These are phyloP conservation scores for Paramormyrops hopkinsi DNA, from an alignment of 2,797 vertebrate species.

Conservation along the genomic window DNA sequence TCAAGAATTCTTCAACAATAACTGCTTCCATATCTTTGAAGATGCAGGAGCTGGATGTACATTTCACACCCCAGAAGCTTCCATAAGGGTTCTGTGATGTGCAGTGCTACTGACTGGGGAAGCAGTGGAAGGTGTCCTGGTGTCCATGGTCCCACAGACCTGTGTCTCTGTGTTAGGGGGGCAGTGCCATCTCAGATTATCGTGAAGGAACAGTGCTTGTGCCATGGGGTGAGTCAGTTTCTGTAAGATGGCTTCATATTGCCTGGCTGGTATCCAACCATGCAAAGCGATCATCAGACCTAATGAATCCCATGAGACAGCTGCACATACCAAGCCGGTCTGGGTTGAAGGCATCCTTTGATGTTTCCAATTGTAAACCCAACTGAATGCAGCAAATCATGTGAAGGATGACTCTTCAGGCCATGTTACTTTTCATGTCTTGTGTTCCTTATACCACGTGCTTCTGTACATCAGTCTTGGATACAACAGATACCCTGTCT, in stretches of 20 bases:
- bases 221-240: neutral
- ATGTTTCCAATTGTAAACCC: too few species aligned
- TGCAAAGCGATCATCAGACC: neutral
- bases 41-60: neutral
- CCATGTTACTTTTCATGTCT: too few species aligned
- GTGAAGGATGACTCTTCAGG: too few species aligned
- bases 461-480: too few species aligned
- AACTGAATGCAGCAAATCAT: too few species aligned
- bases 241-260: neutral
- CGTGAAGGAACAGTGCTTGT: neutral
- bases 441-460: too few species aligned
- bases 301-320: too few species aligned
- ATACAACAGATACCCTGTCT: too few species aligned
- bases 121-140: neutral
- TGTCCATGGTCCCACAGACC: neutral
- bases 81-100: neutral
- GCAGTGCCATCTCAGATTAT: neutral
- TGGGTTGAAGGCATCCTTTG: too few species aligned
- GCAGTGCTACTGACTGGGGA: neutral
- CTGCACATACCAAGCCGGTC: too few species aligned
- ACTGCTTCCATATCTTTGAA: neutral
- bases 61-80: neutral
- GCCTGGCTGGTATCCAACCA: neutral
- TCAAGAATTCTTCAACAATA: neutral
- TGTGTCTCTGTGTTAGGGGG: neutral